A percentile compares a stretch with the other conserved stretches of the same genome.
phyloP scores from a whole-genome alignment of 1,140 invertebrate genomes.

The Hyposmocoma kahamanoa region DNA sequence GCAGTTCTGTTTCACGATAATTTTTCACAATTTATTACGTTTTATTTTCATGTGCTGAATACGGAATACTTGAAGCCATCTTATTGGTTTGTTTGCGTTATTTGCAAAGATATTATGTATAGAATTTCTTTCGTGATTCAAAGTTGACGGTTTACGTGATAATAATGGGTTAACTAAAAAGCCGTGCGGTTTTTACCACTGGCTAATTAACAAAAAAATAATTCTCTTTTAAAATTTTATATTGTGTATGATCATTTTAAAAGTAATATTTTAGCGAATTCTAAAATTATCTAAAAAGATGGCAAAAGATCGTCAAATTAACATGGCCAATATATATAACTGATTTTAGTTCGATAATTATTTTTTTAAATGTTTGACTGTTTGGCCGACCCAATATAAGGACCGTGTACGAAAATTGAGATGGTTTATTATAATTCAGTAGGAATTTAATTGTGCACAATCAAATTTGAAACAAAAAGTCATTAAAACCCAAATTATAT shows the following conservation, averaged over 20 bases:
- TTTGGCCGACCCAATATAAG: not conserved
- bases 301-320: no score
- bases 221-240: no score
- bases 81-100: not conserved
- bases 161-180: not conserved
- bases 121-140: not conserved
- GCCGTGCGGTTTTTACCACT: no score
- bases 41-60: not conserved
- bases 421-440: not conserved
- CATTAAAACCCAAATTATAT: not conserved
- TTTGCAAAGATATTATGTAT: not conserved
- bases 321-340: no score
- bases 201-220: no score
- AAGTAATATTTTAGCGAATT: no score
- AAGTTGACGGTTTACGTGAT: not conserved
- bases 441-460: not conserved
- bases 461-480: not conserved
- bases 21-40: no score
- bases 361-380: not conserved
- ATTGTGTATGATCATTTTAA: no score
- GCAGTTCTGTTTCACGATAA: constrained; percentile 17
- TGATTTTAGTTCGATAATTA: not conserved
- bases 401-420: not conserved
- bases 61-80: not conserved
- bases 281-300: no score